These are phyloP conservation scores for Lepetodrilus schrolli DNA, from an alignment of 2,888 invertebrate genomes.

Conservation along the genomic window DNA sequence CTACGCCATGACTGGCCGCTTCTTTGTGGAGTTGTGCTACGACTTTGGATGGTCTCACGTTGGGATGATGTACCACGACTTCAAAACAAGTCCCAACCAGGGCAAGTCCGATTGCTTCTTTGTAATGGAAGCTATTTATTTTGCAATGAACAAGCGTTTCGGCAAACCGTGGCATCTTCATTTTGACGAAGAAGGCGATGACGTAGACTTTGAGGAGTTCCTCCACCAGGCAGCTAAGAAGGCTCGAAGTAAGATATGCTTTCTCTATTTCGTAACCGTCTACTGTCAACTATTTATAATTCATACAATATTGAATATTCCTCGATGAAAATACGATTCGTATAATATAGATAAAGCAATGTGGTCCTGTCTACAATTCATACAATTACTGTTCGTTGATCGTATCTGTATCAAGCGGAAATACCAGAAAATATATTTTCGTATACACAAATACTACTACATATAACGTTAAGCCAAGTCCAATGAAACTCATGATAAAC, in stretches of 20 bases:
- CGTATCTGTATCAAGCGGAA: no score
- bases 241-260: constrained; percentile 81
- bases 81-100: constrained; percentile 34
- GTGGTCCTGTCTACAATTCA: no score
- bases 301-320: no score
- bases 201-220: constrained; percentile 79
- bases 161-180: constrained; percentile 46
- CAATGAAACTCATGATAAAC: no score
- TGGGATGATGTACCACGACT: constrained; percentile 64
- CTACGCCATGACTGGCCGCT: constrained; percentile 63
- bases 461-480: no score
- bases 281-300: no score
- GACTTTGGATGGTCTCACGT: constrained; percentile 65
- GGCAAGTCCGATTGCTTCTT: constrained; percentile 80
- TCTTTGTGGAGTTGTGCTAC: constrained; percentile 53
- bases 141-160: constrained; percentile 74
- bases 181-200: constrained; percentile 80
- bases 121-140: constrained; percentile 81
- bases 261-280: constrained; percentile 70
- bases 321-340: no score
- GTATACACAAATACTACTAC: no score
- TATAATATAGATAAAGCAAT: no score
- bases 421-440: no score
- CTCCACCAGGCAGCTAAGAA: constrained; percentile 80
- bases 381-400: no score